A percentile compares a stretch with the other conserved stretches of the same genome.
Conservation (phyloP, 2,113 vertebrate species). For the Gavia stellata region DNA sequence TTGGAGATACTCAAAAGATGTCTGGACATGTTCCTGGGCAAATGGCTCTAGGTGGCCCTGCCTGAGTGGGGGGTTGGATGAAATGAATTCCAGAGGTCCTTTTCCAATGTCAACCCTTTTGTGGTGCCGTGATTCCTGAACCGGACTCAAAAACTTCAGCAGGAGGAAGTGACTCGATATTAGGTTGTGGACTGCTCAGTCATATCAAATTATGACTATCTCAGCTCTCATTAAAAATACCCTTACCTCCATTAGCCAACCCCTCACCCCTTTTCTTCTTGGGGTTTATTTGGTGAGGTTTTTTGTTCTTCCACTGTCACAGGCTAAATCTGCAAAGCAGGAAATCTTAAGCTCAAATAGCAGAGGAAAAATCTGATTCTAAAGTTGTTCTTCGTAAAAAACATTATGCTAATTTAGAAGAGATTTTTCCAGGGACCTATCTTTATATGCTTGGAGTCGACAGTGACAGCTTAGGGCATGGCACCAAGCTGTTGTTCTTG, state of each 20-base stretch:
- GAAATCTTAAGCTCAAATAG: background rate
- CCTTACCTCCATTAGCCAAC: background rate
- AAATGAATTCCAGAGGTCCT: background rate
- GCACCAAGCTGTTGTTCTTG: background rate
- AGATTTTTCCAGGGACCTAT: background rate
- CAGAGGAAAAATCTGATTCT: background rate
- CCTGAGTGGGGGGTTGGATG: background rate
- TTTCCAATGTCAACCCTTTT: background rate
- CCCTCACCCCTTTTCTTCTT: background rate
- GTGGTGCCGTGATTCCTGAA: background rate
- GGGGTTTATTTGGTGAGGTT: accelerated
- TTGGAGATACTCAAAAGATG: background rate
- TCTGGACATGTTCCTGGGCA: background rate
- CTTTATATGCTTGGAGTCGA: background rate
- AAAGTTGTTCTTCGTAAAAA: background rate
- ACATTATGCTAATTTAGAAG: background rate
- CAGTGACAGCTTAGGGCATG: background rate
- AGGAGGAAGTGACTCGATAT: background rate
- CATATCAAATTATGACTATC: background rate
- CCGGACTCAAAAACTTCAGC: background rate
- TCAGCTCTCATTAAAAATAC: background rate
- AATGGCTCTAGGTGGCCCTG: background rate
- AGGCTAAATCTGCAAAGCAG: background rate
- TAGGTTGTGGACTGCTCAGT: background rate
- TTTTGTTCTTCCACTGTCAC: background rate